Conservation (phyloP, 1,140 invertebrate species). For the Eciton burchellii region DNA sequence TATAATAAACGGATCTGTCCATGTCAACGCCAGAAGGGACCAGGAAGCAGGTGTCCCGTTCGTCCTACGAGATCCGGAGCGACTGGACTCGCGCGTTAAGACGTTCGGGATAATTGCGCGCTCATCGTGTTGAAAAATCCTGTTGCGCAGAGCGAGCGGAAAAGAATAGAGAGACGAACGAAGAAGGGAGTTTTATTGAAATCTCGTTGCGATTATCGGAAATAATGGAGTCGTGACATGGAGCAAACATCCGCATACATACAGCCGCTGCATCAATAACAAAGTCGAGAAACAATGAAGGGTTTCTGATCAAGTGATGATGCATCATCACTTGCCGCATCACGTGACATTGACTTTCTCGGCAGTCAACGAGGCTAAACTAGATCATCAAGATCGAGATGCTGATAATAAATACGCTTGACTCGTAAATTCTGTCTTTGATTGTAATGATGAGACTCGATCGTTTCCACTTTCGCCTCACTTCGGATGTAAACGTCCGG, state of each 20-base stretch:
- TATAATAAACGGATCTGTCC: slow-evolving; percentile 81
- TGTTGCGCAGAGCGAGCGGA: background rate
- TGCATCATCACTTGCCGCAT: background rate
- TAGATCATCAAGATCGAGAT: background rate
- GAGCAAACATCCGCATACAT: background rate
- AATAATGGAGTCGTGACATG: background rate
- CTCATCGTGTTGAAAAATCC: slow-evolving; percentile 41
- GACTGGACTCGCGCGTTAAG: slow-evolving; percentile 18
- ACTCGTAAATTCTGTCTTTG: background rate
- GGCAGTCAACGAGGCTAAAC: background rate
- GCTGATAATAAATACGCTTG: background rate
- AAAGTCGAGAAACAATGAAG: background rate
- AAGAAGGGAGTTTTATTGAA: background rate
- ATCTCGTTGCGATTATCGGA: background rate
- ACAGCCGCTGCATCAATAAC: background rate
- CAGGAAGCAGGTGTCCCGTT: slow-evolving; percentile 78
- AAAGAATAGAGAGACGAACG: background rate
- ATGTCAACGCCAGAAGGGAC: slow-evolving; percentile 79
- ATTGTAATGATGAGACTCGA: slow-evolving; percentile 16
- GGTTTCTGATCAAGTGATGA: background rate
- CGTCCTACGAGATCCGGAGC: slow-evolving; percentile 35
- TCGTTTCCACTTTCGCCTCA: background rate
- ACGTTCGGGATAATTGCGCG: slow-evolving; percentile 25
- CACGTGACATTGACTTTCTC: background rate
- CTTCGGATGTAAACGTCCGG: slow-evolving; percentile 24